Conservation (phyloP, 1,140 invertebrate species). For the Brachionus rubens region DNA sequence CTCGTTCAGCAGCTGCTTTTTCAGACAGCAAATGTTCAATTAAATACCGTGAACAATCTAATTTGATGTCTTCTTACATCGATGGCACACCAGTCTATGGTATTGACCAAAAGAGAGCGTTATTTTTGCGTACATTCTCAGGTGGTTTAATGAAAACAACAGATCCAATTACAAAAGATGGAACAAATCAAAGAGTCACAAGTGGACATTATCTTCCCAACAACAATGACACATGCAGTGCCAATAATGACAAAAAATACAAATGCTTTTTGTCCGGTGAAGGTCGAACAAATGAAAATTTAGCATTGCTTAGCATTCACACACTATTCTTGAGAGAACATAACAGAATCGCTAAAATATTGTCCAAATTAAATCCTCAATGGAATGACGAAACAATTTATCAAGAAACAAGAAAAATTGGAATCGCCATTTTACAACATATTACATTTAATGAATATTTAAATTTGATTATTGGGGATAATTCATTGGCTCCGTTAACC, state of each 20-base stretch:
- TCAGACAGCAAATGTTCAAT: constrained; percentile 11
- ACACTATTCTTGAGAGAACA: constrained; percentile 66
- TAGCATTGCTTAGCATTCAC: constrained; percentile 64
- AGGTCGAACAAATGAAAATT: neutral
- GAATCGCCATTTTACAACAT: constrained; percentile 84
- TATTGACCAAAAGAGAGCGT: constrained; percentile 56
- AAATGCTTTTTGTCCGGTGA: constrained; percentile 34
- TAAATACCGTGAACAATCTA: constrained; percentile 66
- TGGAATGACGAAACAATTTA: constrained; percentile 51
- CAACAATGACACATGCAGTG: neutral
- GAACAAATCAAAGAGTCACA: neutral
- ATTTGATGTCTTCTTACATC: constrained; percentile 74
- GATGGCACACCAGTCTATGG: constrained; percentile 78
- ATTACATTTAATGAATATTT: constrained; percentile 91
- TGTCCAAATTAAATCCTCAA: constrained; percentile 46
- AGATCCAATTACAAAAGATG: neutral
- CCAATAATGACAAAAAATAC: neutral
- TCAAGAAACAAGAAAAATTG: constrained; percentile 78
- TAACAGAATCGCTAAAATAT: constrained; percentile 50
- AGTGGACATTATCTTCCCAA: constrained; percentile 4
- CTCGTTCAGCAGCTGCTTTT: constrained; percentile 6
- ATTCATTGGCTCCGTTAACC: neutral
- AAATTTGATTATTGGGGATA: constrained; percentile 78
- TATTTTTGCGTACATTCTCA: neutral
- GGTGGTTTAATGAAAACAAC: constrained; percentile 11